These are phyloP conservation scores for Rhincodon typus DNA, from an alignment of 2,797 vertebrate species.

Conservation along the genomic window DNA sequence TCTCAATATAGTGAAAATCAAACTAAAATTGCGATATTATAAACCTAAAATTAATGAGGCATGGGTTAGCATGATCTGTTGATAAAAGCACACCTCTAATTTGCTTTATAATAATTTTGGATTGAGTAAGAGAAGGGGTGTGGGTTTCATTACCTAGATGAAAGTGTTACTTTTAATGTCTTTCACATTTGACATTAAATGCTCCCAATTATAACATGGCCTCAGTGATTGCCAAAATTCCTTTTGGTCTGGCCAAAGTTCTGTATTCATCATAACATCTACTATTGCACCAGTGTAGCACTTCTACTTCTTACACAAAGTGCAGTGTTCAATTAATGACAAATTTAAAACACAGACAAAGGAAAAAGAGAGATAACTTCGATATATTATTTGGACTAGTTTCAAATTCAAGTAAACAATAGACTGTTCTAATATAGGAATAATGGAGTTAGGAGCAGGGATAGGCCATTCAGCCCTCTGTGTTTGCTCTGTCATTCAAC, in stretches of 20 bases:
- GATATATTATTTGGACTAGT: neutral
- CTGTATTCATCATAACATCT: neutral
- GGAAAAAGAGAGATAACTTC: neutral
- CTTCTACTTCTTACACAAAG: neutral
- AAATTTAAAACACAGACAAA: neutral
- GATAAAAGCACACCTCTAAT: neutral
- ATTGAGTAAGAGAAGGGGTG: neutral
- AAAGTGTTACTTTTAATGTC: neutral
- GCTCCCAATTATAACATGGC: neutral
- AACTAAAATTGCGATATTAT: neutral
- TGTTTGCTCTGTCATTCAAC: too few species aligned
- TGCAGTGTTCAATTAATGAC: neutral
- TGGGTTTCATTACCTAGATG: neutral
- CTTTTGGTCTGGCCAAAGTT: neutral
- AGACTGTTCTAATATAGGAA: neutral
- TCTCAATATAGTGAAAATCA: neutral
- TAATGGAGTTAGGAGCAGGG: too few species aligned
- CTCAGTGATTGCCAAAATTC: neutral
- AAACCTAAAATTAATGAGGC: neutral
- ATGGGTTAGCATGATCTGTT: neutral
- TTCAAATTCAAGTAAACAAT: neutral
- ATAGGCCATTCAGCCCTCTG: too few species aligned
- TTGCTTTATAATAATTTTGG: neutral
- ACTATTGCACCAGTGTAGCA: neutral
- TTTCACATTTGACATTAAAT: neutral